Evolutionary conservation across 2,888 invertebrate genomes (phyloP).

Genomic region (Drosophila kambysellisi): DNA sequence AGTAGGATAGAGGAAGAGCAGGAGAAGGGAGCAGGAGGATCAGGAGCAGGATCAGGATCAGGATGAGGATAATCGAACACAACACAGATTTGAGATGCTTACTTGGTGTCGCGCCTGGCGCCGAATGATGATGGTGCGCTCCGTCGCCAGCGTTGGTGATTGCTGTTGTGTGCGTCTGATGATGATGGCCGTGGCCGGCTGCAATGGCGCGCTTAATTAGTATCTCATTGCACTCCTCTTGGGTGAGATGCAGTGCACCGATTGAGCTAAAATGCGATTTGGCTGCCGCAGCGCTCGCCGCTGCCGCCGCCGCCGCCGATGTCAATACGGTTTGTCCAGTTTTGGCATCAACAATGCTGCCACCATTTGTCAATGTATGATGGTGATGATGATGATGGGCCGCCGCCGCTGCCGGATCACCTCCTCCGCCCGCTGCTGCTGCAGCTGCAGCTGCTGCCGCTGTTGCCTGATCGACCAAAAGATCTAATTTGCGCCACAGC

Average conservation of each 20-base stretch:
- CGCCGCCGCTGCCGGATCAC: slow-evolving; percentile 41
- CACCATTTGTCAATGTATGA: slow-evolving; percentile 84
- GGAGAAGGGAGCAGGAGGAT: slow-evolving; percentile 16
- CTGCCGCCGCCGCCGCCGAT: slow-evolving; percentile 68
- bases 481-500: slow-evolving; percentile 79
- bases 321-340: slow-evolving; percentile 85
- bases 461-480: slow-evolving; percentile 84
- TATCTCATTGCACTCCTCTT: slow-evolving; percentile 92
- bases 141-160: slow-evolving; percentile 83
- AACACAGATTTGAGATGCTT: slow-evolving; percentile 83
- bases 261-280: slow-evolving; percentile 89
- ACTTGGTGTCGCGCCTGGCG: slow-evolving; percentile 82
- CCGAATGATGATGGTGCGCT: slow-evolving; percentile 72
- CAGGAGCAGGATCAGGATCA: slow-evolving; percentile 33
- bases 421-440: slow-evolving; percentile 47
- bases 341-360: slow-evolving; percentile 84
- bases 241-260: slow-evolving; percentile 90
- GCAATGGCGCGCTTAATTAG: slow-evolving; percentile 91
- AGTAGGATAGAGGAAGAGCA: slow-evolving; percentile 17
- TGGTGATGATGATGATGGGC: slow-evolving; percentile 79
- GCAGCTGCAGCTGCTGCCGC: slow-evolving; percentile 71
- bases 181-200: slow-evolving; percentile 87
- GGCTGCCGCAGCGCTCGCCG: slow-evolving; percentile 77
- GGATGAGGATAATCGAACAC: slow-evolving; percentile 54
- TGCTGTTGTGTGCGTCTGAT: slow-evolving; percentile 84